A percentile compares a stretch with the other conserved stretches of the same genome.
Conservation (phyloP, 2,888 invertebrate genomes). For the Acanthopleura granulata region DNA sequence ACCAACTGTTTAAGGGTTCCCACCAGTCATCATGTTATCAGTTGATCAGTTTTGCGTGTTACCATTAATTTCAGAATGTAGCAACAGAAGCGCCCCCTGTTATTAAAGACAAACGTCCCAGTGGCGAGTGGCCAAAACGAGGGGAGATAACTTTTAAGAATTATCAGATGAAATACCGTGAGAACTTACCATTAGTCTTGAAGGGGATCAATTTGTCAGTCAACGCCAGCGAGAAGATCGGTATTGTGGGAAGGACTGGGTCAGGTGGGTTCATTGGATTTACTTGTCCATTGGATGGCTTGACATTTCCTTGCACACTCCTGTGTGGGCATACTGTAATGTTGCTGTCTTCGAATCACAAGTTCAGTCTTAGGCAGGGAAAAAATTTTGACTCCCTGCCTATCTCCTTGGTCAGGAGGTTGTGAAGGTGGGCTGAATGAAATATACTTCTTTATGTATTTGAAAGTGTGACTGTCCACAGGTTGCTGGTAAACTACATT, state of each 20-base stretch:
- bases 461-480: no score
- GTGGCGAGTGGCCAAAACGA: conserved; percentile 64
- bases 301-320: no score
- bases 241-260: conserved; percentile 74
- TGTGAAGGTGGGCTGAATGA: no score
- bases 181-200: conserved; percentile 69
- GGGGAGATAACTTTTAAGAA: conserved; percentile 60
- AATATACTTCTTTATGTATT: no score
- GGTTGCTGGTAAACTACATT: no score
- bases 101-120: conserved; percentile 56
- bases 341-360: no score
- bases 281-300: no score
- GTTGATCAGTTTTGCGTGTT: background rate
- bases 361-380: no score
- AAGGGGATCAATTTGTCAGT: conserved; percentile 74
- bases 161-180: conserved; percentile 57
- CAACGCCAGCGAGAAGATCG: conserved; percentile 75
- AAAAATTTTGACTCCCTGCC: no score
- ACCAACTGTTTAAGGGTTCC: background rate
- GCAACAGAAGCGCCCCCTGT: conserved; percentile 62
- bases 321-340: no score
- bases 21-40: background rate
- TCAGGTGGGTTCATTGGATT: conserved; percentile 67
- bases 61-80: conserved; percentile 41
- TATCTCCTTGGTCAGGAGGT: no score